Conservation (phyloP, 92 coral and sea anemone species). For the Muricea muricata region DNA sequence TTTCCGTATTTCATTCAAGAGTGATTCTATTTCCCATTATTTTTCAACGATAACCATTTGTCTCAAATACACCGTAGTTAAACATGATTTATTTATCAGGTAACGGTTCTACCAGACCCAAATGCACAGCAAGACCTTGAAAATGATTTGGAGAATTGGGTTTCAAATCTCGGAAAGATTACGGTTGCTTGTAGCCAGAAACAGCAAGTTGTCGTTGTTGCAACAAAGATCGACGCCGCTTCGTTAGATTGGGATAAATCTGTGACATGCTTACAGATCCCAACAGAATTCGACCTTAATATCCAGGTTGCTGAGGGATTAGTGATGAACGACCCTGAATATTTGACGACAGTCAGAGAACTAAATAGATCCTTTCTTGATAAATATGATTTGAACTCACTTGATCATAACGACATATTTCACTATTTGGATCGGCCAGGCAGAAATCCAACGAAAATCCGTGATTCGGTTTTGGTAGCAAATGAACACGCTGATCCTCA, state of each 20-base stretch:
- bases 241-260: not conserved
- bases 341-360: not conserved
- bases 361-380: not conserved
- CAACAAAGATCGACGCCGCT: not conserved
- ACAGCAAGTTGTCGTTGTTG: not conserved
- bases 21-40: too few species aligned
- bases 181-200: not conserved
- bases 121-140: not conserved
- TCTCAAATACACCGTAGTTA: too few species aligned
- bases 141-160: not conserved
- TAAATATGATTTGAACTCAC: not conserved
- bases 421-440: not conserved
- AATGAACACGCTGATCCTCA: not conserved
- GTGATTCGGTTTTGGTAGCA: not conserved
- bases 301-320: not conserved
- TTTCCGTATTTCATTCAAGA: too few species aligned
- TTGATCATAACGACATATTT: not conserved
- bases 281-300: not conserved
- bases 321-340: not conserved
- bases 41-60: too few species aligned
- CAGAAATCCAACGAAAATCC: not conserved
- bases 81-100: conserved; percentile 8
- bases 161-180: not conserved
- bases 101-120: not conserved
- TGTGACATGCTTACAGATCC: not conserved